Base-by-base conservation (phyloP, 2,888 invertebrate species). In the Cryptus armator region DNA sequence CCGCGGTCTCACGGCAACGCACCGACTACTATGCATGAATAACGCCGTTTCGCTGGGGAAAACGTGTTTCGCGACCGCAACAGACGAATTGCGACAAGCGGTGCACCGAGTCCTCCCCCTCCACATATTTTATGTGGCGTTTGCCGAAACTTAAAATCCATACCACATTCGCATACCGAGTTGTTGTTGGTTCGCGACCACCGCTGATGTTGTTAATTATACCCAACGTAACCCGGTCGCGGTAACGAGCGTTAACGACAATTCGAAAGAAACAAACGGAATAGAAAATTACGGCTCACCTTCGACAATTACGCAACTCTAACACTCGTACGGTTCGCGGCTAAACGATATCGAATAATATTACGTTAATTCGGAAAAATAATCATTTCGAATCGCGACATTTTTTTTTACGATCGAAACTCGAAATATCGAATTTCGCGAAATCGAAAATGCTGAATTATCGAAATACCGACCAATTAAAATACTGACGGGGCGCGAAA, bases 191-290 rank as follows among this genome's bases (percentile, higher is more conserved):
- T 16, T 53, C 53, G 53, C 19, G 19, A 53, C 53, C 53, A 53
- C 12, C 10, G 56, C 56, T 24, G 56, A 56, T 56, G 19, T 56
- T 56, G 10, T 24, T 81, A 76, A 70, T 46, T 56, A 46, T 24
- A 46, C 24, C 71, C 43, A 51, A 37, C 24, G 24, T 78, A 32
- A 16, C 53, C 32, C 46, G 68, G n/a, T 81, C 16, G 53, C 44
- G 32, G 16, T 70, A 68, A 32, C 67, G 71, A 74, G 16, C 29
- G 46, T 12, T 37, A 37, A 37, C 37, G 37, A 37, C 12, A 19
- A 71, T 71, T 46, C 51, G 37, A 64, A 64, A 46, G 46, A 68
- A 71, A 44, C 56, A 66, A 62, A 78, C 53, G 44, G 46, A 74
- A 72, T 43, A 32, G 37, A 37, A 37, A 37, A 37, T 37, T 37